Percentiles rank a stretch among this genome's conserved stretches.
Evolutionary conservation across 2,797 vertebrate genomes (phyloP).

Genomic region (Coregonus ussuriensis): DNA sequence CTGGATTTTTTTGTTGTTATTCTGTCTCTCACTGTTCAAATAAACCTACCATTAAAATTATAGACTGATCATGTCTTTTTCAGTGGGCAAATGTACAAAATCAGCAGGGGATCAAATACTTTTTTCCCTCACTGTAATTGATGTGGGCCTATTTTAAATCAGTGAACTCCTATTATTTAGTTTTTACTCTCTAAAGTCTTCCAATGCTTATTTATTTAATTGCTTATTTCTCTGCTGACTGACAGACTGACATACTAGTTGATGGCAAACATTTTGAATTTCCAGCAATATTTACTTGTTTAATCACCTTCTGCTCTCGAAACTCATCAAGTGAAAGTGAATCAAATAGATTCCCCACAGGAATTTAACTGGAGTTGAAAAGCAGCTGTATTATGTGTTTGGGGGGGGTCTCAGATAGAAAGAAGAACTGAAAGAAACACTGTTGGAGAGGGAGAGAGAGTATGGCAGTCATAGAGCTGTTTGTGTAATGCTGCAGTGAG

Average conservation of each 20-base stretch:
- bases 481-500: no score
- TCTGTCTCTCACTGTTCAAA: no score
- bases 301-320: conserved; percentile 1
- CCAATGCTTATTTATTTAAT: not conserved
- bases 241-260: not conserved
- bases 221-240: not conserved
- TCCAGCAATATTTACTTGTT: not conserved
- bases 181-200: not conserved
- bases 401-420: not conserved
- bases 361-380: not conserved
- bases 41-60: no score
- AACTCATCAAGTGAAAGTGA: not conserved
- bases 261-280: not conserved
- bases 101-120: no score
- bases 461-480: not conserved
- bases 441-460: not conserved
- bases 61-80: no score
- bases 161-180: not conserved
- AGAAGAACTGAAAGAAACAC: not conserved
- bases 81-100: no score
- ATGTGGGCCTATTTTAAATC: not conserved
- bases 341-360: not conserved
- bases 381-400: conserved; percentile 1
- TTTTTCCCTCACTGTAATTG: no score
- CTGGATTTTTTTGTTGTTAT: no score